Evolutionary conservation across 1,140 invertebrate genomes (phyloP).

Genomic region (Bilobella aurantiaca): DNA sequence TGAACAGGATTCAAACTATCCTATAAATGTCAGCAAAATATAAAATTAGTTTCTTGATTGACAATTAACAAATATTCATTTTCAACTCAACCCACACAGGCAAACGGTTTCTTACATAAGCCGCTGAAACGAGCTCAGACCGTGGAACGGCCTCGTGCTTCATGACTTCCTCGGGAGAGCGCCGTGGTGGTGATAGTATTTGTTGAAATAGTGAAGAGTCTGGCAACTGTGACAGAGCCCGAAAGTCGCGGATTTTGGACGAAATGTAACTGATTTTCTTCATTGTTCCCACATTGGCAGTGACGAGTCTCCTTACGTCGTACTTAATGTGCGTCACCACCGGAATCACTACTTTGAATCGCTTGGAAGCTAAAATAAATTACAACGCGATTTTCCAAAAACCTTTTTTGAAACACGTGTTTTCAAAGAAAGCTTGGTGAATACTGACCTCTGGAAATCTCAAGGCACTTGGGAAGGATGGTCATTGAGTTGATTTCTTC

Average conservation of each 20-base stretch:
- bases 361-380: not conserved
- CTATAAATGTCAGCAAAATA: not conserved
- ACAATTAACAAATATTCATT: not conserved
- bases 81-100: not conserved
- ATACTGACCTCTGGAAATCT: not conserved
- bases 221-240: not conserved
- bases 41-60: not conserved
- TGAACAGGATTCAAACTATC: conserved; percentile 8
- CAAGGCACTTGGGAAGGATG: not conserved
- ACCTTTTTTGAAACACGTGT: not conserved
- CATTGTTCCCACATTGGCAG: not conserved
- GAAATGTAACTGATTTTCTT: conserved; percentile 16
- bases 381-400: not conserved
- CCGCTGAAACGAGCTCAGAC: not conserved
- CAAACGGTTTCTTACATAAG: not conserved
- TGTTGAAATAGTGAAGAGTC: conserved; percentile 11
- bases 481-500: not conserved
- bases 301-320: not conserved
- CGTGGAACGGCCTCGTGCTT: not conserved
- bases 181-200: not conserved
- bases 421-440: not conserved
- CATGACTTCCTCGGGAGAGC: not conserved
- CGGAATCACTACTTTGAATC: not conserved
- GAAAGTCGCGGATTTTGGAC: conserved; percentile 22
- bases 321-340: not conserved